Percentiles rank a stretch among this genome's conserved stretches.
These are phyloP conservation scores for Bos javanicus DNA, from an alignment of 2,113 vertebrate genomes.

Conservation along the genomic window DNA sequence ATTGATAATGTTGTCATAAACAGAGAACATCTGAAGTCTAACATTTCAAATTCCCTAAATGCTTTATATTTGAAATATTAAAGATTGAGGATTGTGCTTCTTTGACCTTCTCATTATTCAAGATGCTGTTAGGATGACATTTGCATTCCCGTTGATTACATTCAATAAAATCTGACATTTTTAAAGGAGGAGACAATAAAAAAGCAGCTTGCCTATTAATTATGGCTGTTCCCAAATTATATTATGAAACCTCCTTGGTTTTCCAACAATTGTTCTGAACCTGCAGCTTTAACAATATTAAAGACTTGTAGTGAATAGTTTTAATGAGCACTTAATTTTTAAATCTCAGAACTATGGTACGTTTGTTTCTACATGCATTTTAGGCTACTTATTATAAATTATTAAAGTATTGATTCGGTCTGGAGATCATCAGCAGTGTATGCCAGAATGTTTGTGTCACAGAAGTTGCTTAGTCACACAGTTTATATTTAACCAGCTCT, in stretches of 20 bases:
- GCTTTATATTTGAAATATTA: conserved; percentile 66
- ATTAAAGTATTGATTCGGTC: not conserved
- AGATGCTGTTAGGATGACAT: conserved; percentile 61
- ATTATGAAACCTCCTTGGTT: not conserved
- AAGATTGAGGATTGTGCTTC: conserved; percentile 53
- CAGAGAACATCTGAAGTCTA: conserved; percentile 46
- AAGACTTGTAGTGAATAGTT: not conserved
- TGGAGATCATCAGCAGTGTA: not conserved
- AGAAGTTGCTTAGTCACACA: not conserved
- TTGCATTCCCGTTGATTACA: conserved; percentile 61
- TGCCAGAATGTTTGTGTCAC: not conserved
- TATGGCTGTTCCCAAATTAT: conserved; percentile 35
- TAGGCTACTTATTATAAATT: not conserved
- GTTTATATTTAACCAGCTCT: not conserved
- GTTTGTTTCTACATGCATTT: not conserved
- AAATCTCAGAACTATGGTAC: not conserved
- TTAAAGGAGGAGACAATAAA: conserved; percentile 53
- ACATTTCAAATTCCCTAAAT: conserved; percentile 24
- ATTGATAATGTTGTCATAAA: conserved; percentile 65
- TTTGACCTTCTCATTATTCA: conserved; percentile 79
- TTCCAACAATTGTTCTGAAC: not conserved
- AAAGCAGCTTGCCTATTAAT: conserved; percentile 57
- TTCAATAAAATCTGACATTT: conserved; percentile 48
- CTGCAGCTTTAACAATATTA: not conserved
- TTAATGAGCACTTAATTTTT: not conserved